phyloP scores from a whole-genome alignment of 2,797 vertebrate genomes.

The Pangasius djambal region DNA sequence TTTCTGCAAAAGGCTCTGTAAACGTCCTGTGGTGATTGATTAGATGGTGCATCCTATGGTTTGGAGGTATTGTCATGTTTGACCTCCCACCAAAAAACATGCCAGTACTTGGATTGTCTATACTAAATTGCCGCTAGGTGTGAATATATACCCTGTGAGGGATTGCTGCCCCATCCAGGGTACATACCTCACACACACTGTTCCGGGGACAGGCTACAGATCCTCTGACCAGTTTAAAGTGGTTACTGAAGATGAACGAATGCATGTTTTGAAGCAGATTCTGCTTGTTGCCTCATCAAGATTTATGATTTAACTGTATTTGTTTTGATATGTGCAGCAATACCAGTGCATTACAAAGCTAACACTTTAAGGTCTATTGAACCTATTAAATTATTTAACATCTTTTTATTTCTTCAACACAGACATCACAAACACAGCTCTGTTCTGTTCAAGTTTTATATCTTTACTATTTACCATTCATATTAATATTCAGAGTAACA shows the following conservation, averaged over 20 bases:
- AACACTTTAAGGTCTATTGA: neutral
- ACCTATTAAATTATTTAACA: neutral
- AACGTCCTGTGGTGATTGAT: neutral
- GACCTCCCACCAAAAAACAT: neutral
- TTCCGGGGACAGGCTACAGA: neutral
- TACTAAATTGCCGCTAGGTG: neutral
- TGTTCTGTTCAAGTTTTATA: neutral
- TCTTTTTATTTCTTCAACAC: neutral
- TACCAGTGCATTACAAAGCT: neutral
- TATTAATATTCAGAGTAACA: neutral
- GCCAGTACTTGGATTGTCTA: neutral
- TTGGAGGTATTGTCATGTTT: neutral
- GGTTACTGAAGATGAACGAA: neutral
- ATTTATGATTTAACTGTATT: neutral
- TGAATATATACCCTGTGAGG: neutral
- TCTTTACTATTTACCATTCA: neutral
- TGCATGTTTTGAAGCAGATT: neutral
- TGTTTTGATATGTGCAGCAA: neutral
- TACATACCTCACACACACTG: neutral
- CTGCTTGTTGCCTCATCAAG: neutral
- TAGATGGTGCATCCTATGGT: neutral
- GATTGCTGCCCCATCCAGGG: neutral
- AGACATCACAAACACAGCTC: neutral
- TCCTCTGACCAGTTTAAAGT: neutral
- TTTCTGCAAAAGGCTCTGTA: neutral